A percentile compares a stretch with the other conserved stretches of the same genome.
Conservation (phyloP, 2,113 vertebrate species). For the Pungitius pungitius region DNA sequence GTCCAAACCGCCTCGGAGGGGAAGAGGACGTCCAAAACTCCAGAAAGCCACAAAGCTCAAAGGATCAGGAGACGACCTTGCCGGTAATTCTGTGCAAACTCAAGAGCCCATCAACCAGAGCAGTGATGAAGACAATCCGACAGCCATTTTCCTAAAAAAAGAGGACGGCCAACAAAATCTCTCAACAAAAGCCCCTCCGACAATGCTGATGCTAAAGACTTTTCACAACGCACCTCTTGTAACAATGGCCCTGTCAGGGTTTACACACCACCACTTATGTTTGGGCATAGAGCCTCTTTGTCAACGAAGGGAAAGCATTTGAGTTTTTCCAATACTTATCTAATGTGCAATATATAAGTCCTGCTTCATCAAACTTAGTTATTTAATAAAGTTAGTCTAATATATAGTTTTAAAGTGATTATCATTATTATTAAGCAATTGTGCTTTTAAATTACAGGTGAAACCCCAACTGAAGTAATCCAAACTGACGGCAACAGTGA, state of each 20-base stretch:
- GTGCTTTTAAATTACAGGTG: constrained; percentile 27
- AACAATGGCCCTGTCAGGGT: too few species aligned
- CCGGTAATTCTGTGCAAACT: neutral
- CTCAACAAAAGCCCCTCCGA: neutral
- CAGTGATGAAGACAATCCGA: neutral
- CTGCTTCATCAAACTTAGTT: neutral
- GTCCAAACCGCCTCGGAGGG: constrained; percentile 22
- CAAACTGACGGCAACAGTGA: constrained; percentile 37
- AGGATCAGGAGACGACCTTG: constrained; percentile 1
- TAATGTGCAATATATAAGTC: neutral
- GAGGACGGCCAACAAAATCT: constrained; percentile 55
- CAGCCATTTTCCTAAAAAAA: constrained; percentile 34
- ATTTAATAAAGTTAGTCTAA: neutral
- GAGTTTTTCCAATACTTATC: neutral
- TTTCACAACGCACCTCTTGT: too few species aligned
- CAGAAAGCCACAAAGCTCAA: constrained; percentile 11
- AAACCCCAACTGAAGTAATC: neutral
- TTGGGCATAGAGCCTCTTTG: too few species aligned
- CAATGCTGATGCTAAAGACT: constrained; percentile 9
- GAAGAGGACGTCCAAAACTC: constrained; percentile 56
- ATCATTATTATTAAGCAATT: constrained; percentile 7
- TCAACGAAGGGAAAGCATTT: too few species aligned
- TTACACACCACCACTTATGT: too few species aligned
- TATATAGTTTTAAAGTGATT: neutral
- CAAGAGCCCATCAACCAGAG: constrained; percentile 22